These are phyloP conservation scores for Centropus unirufus DNA, from an alignment of 2,113 vertebrate species.

Conservation along the genomic window DNA sequence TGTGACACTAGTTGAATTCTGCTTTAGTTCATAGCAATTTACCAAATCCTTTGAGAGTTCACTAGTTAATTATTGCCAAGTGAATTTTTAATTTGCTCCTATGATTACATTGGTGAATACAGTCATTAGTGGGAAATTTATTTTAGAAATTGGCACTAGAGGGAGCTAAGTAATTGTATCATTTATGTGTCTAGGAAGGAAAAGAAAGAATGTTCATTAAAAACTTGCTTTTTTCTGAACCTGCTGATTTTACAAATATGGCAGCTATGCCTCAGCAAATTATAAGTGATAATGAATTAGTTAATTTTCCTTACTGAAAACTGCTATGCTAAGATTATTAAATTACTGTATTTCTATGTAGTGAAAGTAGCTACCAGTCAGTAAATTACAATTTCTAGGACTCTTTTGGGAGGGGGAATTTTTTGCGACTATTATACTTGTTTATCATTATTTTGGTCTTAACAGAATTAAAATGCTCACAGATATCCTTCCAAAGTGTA, in stretches of 20 bases:
- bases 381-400: constrained; percentile 81
- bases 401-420: constrained; percentile 76
- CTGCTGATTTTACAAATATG: constrained; percentile 89
- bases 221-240: constrained; percentile 78
- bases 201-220: constrained; percentile 75
- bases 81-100: constrained; percentile 81
- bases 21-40: constrained; percentile 62
- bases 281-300: constrained; percentile 88
- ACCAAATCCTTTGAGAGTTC: constrained; percentile 64
- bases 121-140: constrained; percentile 70
- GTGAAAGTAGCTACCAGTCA: constrained; percentile 73
- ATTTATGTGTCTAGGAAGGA: constrained; percentile 69
- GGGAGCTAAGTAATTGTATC: constrained; percentile 92
- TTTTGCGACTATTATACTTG: constrained; percentile 69
- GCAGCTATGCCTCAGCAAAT: constrained; percentile 87
- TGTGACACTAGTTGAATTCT: constrained; percentile 45
- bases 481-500: constrained; percentile 15
- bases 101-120: constrained; percentile 69
- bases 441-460: constrained; percentile 76
- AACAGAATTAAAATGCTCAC: constrained; percentile 72
- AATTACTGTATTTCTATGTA: constrained; percentile 82
- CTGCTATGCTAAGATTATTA: constrained; percentile 85
- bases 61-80: constrained; percentile 78
- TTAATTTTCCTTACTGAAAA: constrained; percentile 86
- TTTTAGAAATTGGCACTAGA: constrained; percentile 88